A percentile compares a stretch with the other conserved stretches of the same genome.
phyloP scores from a whole-genome alignment of 2,888 invertebrate species.

The Alsophila aescularia region DNA sequence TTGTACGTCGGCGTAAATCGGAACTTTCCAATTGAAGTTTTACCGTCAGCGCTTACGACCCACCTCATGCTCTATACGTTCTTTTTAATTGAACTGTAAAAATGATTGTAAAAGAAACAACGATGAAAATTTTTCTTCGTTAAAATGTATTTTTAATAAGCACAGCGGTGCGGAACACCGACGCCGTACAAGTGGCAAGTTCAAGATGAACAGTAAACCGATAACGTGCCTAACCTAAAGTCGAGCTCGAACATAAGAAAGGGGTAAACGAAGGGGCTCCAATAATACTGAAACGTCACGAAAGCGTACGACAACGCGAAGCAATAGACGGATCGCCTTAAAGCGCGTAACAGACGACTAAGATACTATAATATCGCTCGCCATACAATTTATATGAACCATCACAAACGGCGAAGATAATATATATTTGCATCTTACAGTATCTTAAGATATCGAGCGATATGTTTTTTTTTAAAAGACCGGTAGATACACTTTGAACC shows the following conservation, averaged over 20 bases:
- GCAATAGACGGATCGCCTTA: slow-evolving; percentile 44
- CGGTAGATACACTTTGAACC: too few relatives aligned
- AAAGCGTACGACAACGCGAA: slow-evolving; percentile 57
- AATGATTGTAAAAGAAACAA: slow-evolving; percentile 29
- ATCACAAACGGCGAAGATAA: too few relatives aligned
- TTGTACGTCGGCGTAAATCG: slow-evolving; percentile 46
- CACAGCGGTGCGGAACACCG: slow-evolving; percentile 16
- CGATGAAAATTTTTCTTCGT: slow-evolving; percentile 17
- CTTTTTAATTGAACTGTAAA: slow-evolving; percentile 39
- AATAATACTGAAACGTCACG: slow-evolving; percentile 49
- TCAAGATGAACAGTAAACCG: slow-evolving; percentile 61
- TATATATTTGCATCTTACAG: too few relatives aligned
- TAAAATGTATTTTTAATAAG: slow-evolving; percentile 37
- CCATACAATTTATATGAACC: too few relatives aligned
- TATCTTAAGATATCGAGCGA: too few relatives aligned
- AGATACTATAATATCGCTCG: too few relatives aligned
- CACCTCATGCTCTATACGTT: slow-evolving; percentile 45
- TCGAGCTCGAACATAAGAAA: slow-evolving; percentile 47
- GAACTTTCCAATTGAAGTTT: slow-evolving; percentile 38
- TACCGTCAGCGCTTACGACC: slow-evolving; percentile 44
- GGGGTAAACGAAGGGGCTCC: slow-evolving; percentile 41
- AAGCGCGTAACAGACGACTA: too few relatives aligned
- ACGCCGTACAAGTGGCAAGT: slow-evolving; percentile 36
- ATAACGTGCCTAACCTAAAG: slow-evolving; percentile 55
- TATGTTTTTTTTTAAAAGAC: too few relatives aligned